A percentile compares a stretch with the other conserved stretches of the same genome.
phyloP scores from a whole-genome alignment of 2,113 vertebrate species.

The Dicaeum eximium region DNA sequence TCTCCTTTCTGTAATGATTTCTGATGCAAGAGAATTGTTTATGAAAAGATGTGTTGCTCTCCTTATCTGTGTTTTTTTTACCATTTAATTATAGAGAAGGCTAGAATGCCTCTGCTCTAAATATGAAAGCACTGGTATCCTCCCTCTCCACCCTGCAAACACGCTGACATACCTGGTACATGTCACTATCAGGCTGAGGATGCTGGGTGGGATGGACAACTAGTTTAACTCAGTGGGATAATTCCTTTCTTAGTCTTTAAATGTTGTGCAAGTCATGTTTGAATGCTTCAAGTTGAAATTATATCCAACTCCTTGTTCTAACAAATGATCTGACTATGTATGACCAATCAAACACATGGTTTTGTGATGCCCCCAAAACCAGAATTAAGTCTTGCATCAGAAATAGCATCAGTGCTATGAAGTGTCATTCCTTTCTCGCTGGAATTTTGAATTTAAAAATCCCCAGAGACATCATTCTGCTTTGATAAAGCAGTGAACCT shows the following conservation, averaged over 20 bases:
- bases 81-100: slow-evolving; percentile 21
- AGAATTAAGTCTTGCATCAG: neutral
- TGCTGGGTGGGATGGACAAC: neutral
- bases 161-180: neutral
- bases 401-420: neutral
- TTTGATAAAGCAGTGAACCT: slow-evolving; percentile 21
- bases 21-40: neutral
- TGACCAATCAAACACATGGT: neutral
- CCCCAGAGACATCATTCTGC: neutral
- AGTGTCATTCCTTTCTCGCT: neutral
- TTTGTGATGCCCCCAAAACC: neutral
- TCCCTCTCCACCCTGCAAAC: neutral
- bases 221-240: neutral
- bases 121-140: neutral
- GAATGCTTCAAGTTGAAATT: neutral
- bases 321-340: neutral
- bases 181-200: neutral
- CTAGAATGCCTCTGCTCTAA: neutral
- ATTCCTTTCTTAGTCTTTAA: neutral
- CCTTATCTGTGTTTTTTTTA: neutral
- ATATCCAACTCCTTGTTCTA: neutral
- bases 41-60: neutral
- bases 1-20: neutral
- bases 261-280: neutral
- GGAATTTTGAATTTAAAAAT: neutral